Percentiles rank a stretch among this genome's conserved stretches.
phyloP scores from a whole-genome alignment of 35 echinoderm and acorn worm species.

The Chiridota heheva region DNA sequence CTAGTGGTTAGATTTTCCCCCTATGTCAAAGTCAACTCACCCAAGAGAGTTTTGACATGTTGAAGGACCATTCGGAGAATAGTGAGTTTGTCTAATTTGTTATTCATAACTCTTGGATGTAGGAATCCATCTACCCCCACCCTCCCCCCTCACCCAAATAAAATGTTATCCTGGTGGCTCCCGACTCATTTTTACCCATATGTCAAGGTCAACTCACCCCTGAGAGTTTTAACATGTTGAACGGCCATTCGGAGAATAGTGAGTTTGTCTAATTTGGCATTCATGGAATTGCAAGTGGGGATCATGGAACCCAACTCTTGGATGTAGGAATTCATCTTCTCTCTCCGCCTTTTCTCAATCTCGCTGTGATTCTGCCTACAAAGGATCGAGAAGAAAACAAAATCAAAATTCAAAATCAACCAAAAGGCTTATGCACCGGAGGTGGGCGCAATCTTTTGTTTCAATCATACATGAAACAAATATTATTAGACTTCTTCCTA shows the following conservation, averaged over 20 bases:
- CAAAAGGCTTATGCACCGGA: too few relatives aligned
- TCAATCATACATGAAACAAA: too few relatives aligned
- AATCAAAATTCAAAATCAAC: too few relatives aligned
- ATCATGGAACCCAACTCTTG: constrained; percentile 80
- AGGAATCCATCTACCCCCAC: constrained; percentile 88
- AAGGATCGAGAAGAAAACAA: too few relatives aligned
- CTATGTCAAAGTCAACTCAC: too few relatives aligned
- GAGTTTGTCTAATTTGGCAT: constrained; percentile 86
- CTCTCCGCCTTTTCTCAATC: constrained; percentile 84
- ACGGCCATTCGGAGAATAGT: constrained; percentile 94
- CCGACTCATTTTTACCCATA: too few relatives aligned
- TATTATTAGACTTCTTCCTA: too few relatives aligned
- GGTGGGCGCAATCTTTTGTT: too few relatives aligned
- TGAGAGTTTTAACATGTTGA: constrained; percentile 87
- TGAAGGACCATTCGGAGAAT: constrained; percentile 92
- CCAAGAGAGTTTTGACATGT: constrained; percentile 87
- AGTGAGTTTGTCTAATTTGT: constrained; percentile 90
- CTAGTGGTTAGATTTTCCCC: too few relatives aligned
- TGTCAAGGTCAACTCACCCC: too few relatives aligned
- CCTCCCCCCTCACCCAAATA: constrained; percentile 80
- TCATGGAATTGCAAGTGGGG: constrained; percentile 87
- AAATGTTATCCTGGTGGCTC: too few relatives aligned
- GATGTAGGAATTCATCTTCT: constrained; percentile 96
- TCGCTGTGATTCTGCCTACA: constrained; percentile 96
- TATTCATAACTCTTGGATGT: constrained; percentile 90